Percentiles rank a stretch among this genome's conserved stretches.
phyloP scores from a whole-genome alignment of 2,888 invertebrate genomes.

The Sceliomorpha sp. region DNA sequence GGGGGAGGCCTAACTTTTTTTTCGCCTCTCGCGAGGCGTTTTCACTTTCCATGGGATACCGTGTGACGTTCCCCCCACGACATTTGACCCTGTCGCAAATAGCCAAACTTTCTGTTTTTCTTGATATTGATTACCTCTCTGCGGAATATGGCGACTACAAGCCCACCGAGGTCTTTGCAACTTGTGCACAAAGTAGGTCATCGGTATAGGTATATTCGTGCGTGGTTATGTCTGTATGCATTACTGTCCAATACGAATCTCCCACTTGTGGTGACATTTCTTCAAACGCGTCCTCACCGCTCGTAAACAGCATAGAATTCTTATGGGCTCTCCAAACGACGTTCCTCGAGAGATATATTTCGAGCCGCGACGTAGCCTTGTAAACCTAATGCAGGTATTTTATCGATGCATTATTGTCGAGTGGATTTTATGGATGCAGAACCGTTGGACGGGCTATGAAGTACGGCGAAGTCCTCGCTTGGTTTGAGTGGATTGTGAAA shows the following conservation, averaged over 20 bases:
- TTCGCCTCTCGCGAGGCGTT: constrained; percentile 13
- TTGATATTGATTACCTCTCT: constrained; percentile 64
- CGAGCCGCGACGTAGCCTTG: too few relatives aligned
- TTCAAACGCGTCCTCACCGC: not conserved
- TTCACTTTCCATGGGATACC: constrained; percentile 51
- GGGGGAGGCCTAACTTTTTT: constrained; percentile 22
- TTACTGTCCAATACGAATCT: constrained; percentile 35
- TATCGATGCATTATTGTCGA: too few relatives aligned
- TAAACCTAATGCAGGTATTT: too few relatives aligned
- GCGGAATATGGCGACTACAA: constrained; percentile 65
- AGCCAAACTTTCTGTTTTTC: constrained; percentile 55
- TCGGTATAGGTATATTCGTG: constrained; percentile 60
- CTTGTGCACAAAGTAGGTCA: constrained; percentile 64
- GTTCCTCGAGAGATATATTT: too few relatives aligned
- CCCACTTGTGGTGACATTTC: constrained; percentile 19
- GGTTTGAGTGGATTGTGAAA: too few relatives aligned
- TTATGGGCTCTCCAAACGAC: too few relatives aligned
- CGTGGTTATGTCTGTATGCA: constrained; percentile 26
- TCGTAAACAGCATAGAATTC: constrained; percentile 1
- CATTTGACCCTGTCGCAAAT: constrained; percentile 29
- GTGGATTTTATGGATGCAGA: too few relatives aligned
- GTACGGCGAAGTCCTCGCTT: too few relatives aligned
- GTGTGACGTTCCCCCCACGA: constrained; percentile 11
- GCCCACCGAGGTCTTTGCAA: constrained; percentile 61
- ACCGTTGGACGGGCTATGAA: too few relatives aligned